Conservation (phyloP, 2,113 vertebrate species). For the Hydrochoerus hydrochaeris region DNA sequence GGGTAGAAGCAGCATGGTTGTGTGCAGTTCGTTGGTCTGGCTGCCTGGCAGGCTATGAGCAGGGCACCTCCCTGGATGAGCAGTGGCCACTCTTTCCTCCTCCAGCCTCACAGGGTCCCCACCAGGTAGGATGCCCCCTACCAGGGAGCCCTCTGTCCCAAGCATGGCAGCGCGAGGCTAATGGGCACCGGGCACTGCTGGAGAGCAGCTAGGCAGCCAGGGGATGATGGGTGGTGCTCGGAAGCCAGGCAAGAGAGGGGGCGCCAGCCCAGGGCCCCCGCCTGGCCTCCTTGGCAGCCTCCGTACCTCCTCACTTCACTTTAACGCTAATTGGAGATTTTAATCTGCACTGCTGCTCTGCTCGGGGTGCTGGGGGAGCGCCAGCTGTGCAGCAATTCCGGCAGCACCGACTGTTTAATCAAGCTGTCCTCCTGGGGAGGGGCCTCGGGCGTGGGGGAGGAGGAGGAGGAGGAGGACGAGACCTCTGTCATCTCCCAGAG, state of each 20-base stretch:
- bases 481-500: conserved; percentile 72
- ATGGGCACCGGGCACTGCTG: neutral
- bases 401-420: conserved; percentile 84
- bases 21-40: neutral
- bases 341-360: conserved; percentile 84
- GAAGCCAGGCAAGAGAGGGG: conserved; percentile 42
- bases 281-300: conserved; percentile 79
- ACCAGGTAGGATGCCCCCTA: neutral
- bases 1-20: neutral
- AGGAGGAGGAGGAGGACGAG: neutral
- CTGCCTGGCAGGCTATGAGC: neutral
- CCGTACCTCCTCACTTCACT: conserved; percentile 78
- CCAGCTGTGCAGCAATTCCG: conserved; percentile 86
- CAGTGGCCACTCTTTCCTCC: neutral
- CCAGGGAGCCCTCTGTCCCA: neutral
- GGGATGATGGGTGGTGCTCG: neutral
- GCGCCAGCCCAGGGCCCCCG: conserved; percentile 52
- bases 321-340: conserved; percentile 86
- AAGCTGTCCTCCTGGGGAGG: conserved; percentile 83
- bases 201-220: conserved; percentile 31
- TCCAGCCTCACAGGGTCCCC: neutral
- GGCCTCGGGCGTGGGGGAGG: conserved; percentile 59
- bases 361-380: conserved; percentile 84
- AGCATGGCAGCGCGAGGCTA: neutral
- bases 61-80: neutral